A percentile compares a stretch with the other conserved stretches of the same genome.
These are phyloP conservation scores for Neolamprologus toae DNA, from an alignment of 2,113 vertebrate species.

Conservation along the genomic window DNA sequence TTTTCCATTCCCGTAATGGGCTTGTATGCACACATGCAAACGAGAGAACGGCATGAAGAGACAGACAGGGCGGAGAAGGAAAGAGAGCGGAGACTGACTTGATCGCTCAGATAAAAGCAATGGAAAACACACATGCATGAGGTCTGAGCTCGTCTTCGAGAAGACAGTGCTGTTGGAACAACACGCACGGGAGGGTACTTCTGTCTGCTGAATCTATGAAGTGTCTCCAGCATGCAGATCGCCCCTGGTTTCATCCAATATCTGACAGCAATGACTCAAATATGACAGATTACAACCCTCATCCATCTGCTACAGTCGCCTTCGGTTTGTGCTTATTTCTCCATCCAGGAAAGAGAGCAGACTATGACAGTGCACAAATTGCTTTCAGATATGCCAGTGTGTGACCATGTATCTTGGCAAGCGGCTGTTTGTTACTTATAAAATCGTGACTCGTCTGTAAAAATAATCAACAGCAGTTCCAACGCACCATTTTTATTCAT, in stretches of 20 bases:
- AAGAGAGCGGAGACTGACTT: background rate
- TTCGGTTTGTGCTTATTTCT: background rate
- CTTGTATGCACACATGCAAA: conserved; percentile 43
- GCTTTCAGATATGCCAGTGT: background rate
- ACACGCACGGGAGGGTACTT: background rate
- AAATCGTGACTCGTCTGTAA: background rate
- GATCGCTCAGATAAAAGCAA: conserved; percentile 4
- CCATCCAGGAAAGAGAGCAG: background rate
- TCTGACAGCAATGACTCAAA: background rate
- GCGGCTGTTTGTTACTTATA: background rate
- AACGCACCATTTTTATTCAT: background rate
- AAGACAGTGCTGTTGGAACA: conserved; percentile 4
- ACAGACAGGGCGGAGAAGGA: background rate
- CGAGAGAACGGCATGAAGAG: background rate
- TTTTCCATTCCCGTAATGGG: conserved; percentile 41
- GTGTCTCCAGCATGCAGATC: background rate
- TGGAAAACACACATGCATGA: conserved; percentile 10
- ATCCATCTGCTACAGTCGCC: background rate
- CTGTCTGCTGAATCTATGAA: background rate
- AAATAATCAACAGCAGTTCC: background rate
- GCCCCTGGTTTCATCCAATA: background rate
- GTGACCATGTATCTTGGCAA: background rate
- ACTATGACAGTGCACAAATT: background rate
- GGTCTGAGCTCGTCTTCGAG: background rate
- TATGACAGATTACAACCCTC: background rate